Evolutionary conservation across 2,888 invertebrate species (phyloP), one percentile per base, ranked within the genome.

Genomic region (Falcaria lacertinaria): DNA sequence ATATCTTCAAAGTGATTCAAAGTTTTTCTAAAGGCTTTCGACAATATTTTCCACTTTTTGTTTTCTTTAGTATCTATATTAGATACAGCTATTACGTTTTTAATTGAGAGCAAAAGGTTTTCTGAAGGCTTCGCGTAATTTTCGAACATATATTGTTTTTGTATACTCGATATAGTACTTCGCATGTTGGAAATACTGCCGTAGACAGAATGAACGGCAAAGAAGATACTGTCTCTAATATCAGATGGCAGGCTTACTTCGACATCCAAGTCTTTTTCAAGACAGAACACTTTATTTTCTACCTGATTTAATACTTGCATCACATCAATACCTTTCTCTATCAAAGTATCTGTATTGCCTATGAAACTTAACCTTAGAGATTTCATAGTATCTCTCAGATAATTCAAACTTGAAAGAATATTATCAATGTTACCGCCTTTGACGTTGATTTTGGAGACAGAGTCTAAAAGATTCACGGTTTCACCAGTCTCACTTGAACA

Each of bases 151-250:
- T 76, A 84, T 41, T 70, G 77, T 57, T 85, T 88, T 64, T 83
- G 86, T 48, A 88, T 70, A 51, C 80, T 84, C 13, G 82, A 74
- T 39, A 91, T 74, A n/a, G 89, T 82, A 49, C 90, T 80, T 39
- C 91, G 83, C 75, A 91, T 90, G 43, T 89, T 83, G 41, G 89
- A 89, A 54, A 91, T 89, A 50, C 85, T 88, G 6, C 83, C 75
- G 54, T 90, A 91, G 32, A 91, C 73, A 32, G 90, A 89, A 65
- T 89, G 82, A 17, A 91, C 71, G 28, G 90, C 88, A 47, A 78
- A 77, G 11, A 89, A 62, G 43, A 91, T 77, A 42, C 57, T 71
- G 33, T 87, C 80, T 54, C 76, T 74, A 5, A 75, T 68, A 16
- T 70, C 61, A 2, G 57, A 34, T 4, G 73, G 60, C 28, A 86